phyloP scores from a whole-genome alignment of 1,140 invertebrate genomes.

The Eumaeus atala region DNA sequence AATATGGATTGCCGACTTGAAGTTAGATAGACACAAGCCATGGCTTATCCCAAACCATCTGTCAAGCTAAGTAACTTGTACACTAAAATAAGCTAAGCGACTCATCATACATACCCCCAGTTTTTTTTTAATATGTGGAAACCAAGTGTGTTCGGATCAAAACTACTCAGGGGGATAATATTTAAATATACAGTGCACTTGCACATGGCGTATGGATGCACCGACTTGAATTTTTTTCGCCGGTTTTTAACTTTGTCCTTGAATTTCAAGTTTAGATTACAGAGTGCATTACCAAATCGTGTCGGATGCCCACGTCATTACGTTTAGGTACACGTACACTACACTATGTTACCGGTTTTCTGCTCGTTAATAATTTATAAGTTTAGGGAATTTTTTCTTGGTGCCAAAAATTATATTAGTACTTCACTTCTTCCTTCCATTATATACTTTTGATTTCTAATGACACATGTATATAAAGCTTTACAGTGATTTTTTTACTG shows the following conservation, averaged over 20 bases:
- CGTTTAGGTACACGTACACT: constrained; percentile 13
- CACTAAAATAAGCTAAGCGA: too few species aligned
- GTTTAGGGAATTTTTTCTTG: not conserved
- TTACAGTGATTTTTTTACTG: too few species aligned
- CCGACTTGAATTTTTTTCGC: constrained; percentile 59
- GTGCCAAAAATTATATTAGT: too few species aligned
- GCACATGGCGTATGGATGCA: constrained; percentile 62
- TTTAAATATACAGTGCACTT: constrained; percentile 57
- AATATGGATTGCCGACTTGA: too few species aligned
- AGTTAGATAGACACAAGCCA: too few species aligned
- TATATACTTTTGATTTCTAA: too few species aligned
- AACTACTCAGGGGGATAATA: constrained; percentile 11
- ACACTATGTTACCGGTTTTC: constrained; percentile 4
- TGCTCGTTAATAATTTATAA: not conserved
- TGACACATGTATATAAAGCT: too few species aligned
- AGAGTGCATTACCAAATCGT: constrained; percentile 50
- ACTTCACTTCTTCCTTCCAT: too few species aligned
- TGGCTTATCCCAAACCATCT: too few species aligned
- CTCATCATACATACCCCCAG: too few species aligned
- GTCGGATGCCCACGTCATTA: constrained; percentile 30
- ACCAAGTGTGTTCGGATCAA: constrained; percentile 39
- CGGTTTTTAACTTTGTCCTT: constrained; percentile 62
- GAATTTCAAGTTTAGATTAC: constrained; percentile 71
- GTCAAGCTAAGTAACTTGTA: too few species aligned
- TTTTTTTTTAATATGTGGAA: constrained; percentile 8